Evolutionary conservation across 2,797 vertebrate genomes (phyloP), one percentile per base, ranked within the genome.

Genomic region (Gouania willdenowi): DNA sequence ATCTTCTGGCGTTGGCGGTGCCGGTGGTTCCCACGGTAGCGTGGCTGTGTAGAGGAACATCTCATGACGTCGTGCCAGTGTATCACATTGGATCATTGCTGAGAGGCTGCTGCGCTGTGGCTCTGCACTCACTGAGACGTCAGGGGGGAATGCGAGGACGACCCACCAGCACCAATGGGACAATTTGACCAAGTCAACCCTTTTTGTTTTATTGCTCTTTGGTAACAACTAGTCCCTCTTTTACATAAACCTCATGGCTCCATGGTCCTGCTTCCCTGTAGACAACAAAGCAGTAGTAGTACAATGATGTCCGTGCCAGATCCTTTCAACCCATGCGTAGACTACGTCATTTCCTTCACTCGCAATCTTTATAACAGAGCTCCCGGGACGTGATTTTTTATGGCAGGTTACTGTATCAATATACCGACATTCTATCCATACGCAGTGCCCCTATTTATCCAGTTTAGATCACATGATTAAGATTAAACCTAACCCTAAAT

Each of bases 71-170:
- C 11, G 67, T 94, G 75, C 94, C 95, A 1, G 82, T 92, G 29
- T 98, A 95, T 75, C 96, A 95, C 41, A 95, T 98, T 28, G 93
- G 93, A 46, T 95, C 94, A 2, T 83, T 98, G 76, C 87, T 98
- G 62, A 89, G 95, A 7, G 94, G 95, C 12, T 98, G 96, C 87
- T 98, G 96, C 31, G 93, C 93, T 0, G 90, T 98, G 5, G 94
- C 95, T 18, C 88, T 98, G 25, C 93, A 93, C 78, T 97, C 94
- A 19, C 91, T 98, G 14, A 92, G 96, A 16, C 87, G 75, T 6
- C 70, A 73, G 82, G 63, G 71, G 0, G 66, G 43, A 1, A 69
- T 50, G 8, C 26, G 71, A 9, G 68, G 74, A 6, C 51, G 71
- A 43, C 86, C 43, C 0, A 21, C 75, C 32, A 73, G 43, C 39